Evolutionary conservation across 2,113 vertebrate genomes (phyloP), one percentile per base, ranked within the genome.

Genomic region (Prietella phreatophila): DNA sequence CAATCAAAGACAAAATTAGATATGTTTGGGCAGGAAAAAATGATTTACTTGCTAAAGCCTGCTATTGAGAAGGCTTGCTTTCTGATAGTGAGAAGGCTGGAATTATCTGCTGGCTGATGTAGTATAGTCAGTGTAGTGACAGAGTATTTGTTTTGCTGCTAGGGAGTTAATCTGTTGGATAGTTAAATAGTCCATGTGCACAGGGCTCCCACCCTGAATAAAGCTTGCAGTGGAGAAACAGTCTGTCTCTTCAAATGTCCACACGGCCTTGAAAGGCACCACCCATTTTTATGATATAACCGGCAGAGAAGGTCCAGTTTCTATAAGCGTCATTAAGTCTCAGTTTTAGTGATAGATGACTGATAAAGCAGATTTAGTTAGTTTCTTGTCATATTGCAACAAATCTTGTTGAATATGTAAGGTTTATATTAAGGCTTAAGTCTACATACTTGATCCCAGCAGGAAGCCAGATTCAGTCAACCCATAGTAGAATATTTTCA

Each of bases 111-210:
- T 93, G 92, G 91, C 88, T 75, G 88, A 91, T 85, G 90, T 75
- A 75, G 58, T 67, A 85, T 71, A 89, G 14, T 86, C 65, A 85
- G 36, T 61, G 36, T 63, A 61, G 75, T 86, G 89, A 86, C 90
- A 85, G 91, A 91, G 89, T 89, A 91, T 89, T 90, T 90, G 90
- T 67, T 88, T 89, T 73, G 83, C 86, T 88, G 84, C 53, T 88
- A 91, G 92, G 89, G 86, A 91, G 90, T 92, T 91, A 73, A 73
- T 89, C 71, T 79, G 25, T 91, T 93, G 92, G 89, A 81, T 92
- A 61, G 83, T 56, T 87, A 82, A 81, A 11, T 86, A 53, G 47
- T 39, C 93, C 86, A 91, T 92, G 91, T 33, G 33, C 39, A 81
- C 85, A 87, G 10, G 53, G 33, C 53, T 65, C 39, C 60, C 14